Percentiles rank a stretch among this genome's conserved stretches.
Evolutionary conservation across 37 sponge, comb jelly and placozoan species (phyloP).

Genomic region (Aphrocallistes beatrix): DNA sequence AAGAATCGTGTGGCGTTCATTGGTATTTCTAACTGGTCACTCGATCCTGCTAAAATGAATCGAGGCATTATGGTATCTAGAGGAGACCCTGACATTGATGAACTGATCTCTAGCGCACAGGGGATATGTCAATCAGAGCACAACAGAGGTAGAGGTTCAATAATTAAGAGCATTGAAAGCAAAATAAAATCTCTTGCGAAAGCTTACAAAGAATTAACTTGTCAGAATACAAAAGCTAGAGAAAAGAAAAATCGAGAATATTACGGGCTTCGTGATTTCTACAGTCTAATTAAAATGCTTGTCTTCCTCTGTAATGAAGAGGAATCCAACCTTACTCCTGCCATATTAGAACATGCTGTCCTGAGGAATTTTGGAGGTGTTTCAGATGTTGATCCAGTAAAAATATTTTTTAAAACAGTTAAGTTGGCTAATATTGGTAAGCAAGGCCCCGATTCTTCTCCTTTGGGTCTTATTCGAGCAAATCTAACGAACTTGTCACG

Average conservation of each 20-base stretch:
- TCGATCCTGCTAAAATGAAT: slow-evolving; percentile 51
- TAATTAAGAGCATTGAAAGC: not conserved
- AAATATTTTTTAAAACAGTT: slow-evolving; percentile 13
- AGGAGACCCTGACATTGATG: slow-evolving; percentile 28
- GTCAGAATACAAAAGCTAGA: not conserved
- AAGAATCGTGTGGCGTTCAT: slow-evolving; percentile 22
- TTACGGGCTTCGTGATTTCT: slow-evolving; percentile 44
- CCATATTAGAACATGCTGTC: slow-evolving; percentile 19
- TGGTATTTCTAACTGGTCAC: slow-evolving; percentile 44
- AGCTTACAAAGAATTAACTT: slow-evolving; percentile 17
- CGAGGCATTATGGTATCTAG: slow-evolving; percentile 30
- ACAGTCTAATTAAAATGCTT: slow-evolving; percentile 30
- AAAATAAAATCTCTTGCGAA: not conserved
- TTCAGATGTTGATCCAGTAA: slow-evolving; percentile 26
- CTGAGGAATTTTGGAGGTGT: slow-evolving; percentile 26
- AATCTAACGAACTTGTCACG: not conserved
- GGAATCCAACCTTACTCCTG: not conserved
- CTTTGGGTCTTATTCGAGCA: not conserved
- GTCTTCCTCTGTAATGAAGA: not conserved
- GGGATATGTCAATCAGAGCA: slow-evolving; percentile 13
- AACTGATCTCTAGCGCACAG: slow-evolving; percentile 23
- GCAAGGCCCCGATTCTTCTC: not conserved
- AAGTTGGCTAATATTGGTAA: not conserved
- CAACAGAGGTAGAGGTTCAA: not conserved
- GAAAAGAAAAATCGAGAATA: not conserved